Evolutionary conservation across 1,140 invertebrate genomes (phyloP).

Genomic region (Ganaspis sp.): DNA sequence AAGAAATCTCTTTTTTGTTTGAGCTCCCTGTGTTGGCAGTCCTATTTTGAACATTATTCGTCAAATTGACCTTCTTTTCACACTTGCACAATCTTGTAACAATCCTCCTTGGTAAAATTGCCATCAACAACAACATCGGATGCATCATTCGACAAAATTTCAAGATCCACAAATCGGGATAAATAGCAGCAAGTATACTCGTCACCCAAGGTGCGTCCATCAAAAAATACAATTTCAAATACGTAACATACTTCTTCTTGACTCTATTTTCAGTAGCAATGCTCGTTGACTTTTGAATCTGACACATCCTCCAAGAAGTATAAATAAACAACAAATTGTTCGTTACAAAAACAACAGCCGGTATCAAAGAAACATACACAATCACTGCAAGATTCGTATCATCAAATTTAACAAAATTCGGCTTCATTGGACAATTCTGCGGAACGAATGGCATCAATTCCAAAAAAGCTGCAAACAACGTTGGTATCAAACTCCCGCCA

Average conservation of each 20-base stretch:
- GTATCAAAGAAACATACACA: conserved; percentile 55
- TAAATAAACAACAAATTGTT: conserved; percentile 63
- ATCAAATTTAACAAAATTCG: conserved; percentile 60
- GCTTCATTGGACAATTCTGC: conserved; percentile 53
- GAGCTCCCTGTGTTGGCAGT: not conserved
- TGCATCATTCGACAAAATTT: conserved; percentile 64
- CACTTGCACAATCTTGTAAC: conserved; percentile 31
- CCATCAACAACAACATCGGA: conserved; percentile 60
- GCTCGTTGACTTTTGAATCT: conserved; percentile 50
- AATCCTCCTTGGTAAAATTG: conserved; percentile 59
- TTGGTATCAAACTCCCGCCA: conserved; percentile 47
- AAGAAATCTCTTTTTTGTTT: not conserved
- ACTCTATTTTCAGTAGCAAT: conserved; percentile 44
- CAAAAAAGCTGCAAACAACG: conserved; percentile 49
- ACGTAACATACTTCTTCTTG: conserved; percentile 62
- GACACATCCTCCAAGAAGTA: conserved; percentile 55
- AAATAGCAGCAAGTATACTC: conserved; percentile 58
- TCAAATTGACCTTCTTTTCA: conserved; percentile 19
- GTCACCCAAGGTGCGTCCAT: conserved; percentile 67
- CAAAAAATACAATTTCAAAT: conserved; percentile 61
- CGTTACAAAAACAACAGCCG: conserved; percentile 47
- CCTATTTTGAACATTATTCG: not conserved
- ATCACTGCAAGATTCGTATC: conserved; percentile 53
- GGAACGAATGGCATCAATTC: conserved; percentile 60
- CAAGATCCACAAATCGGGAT: conserved; percentile 61